Base-by-base conservation (phyloP, 2,113 vertebrate species). In the Equus quagga region DNA sequence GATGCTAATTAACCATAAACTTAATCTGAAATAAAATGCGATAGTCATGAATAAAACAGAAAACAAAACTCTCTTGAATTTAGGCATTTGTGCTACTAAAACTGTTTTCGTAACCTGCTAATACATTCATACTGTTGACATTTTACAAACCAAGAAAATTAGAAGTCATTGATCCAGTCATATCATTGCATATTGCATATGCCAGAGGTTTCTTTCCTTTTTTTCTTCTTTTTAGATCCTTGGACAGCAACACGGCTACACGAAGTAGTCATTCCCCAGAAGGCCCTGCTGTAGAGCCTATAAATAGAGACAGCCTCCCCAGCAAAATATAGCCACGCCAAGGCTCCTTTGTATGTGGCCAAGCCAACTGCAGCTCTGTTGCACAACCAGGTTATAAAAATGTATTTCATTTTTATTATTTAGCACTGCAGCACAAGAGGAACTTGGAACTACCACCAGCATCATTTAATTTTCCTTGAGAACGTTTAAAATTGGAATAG, bases 331-430 rank as follows among this genome's bases (percentile, higher is more conserved):
- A 92, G 51, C 69, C 82, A 31, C 92, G 86, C 79, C 82, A 92
- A 87, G 56, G 51, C 69, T 95, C 62, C 60, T 65, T 95, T 84
- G 19, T 70, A 62, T 80, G 83, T 54, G 73, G 75, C 13, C 0
- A 0, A 76, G 79, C 82, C 95, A 96, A 95, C 51, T 46, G 2
- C 70, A 86, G 79, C 65, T 96, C 92, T 33, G 23, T 23, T 67
- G 46, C 65, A 72, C 70, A 44, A 58, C 72, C 80, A 75, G 15
- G 49, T 90, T 95, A 76, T 87, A 67, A 95, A 96, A 96, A 90
- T 65, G 67, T 62, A 87, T 94, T 94, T 97, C 69, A 84, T 80
- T 96, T 97, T 97, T 90, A 96, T 97, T 95, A 94, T 97, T 96
- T 96, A 97, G 58, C 54, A 87, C 90, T 84, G 80, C 60, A 88